Base-by-base conservation (phyloP, 2,888 invertebrate genomes). In the Pseudoips prasinana region DNA sequence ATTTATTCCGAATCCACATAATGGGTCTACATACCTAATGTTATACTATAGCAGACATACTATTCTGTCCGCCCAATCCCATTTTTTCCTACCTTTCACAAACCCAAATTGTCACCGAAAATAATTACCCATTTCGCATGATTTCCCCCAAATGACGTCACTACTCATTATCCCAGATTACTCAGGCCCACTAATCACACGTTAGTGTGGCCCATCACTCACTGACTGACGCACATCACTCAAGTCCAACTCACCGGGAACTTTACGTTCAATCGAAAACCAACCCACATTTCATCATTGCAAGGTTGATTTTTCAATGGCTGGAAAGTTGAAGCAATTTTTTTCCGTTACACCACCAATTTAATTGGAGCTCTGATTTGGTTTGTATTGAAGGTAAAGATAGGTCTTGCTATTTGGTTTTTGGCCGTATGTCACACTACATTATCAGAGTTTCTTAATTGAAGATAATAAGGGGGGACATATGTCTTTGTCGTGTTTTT, bases 391-490 rank as follows among this genome's bases (percentile, higher is more conserved):
- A 25, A 25, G 14, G 29, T 34, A 31, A 20, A 25, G 20, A 29
- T 22, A 40, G 77, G 44, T 73, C 80, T 46, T 29, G 24, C 41
- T 44, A 34, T 22, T 23, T 73, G 75, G 75, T 50, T 51, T 40
- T 57, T 72, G 60, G 58, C 68, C 78, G 78, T 84, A 84, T 81
- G 85, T 82, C 85, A 81, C 75, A 76, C 73, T 72, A 74, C 71
- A 82, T 84, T 87, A 86, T 86, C 85, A 70, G 76, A 68, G 78
- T 69, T 77, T 83, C 86, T 85, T 87, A 87, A 87, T 87, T 87
- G 87, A 86, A 84, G 84, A 87, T 87, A 86, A 86, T 86, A 84
- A 81, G 84, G 77, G 78, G 67, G 76, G 83, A 82, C 85, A 86
- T 86, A 75, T 86, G 84, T 86, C 87, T 86, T 76, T 81, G 86